These are phyloP conservation scores for Tromatobia lineatoria DNA, from an alignment of 2,888 invertebrate genomes.

Conservation along the genomic window DNA sequence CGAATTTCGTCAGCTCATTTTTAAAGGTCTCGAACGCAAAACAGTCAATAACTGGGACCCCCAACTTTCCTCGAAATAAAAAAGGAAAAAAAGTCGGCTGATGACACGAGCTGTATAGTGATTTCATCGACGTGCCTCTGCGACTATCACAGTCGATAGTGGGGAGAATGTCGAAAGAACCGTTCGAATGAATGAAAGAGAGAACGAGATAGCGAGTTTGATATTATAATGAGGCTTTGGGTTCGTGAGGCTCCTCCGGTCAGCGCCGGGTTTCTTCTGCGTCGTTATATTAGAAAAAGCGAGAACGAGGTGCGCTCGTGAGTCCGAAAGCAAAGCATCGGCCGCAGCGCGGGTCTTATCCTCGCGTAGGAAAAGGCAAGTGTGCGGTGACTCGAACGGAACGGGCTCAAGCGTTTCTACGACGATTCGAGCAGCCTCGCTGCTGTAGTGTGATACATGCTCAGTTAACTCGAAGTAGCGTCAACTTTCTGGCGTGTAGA, in stretches of 20 bases:
- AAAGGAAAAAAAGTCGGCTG: constrained; percentile 1
- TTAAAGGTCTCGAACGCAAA: background rate
- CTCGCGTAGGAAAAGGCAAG: constrained; percentile 24
- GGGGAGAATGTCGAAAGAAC: constrained; percentile 1
- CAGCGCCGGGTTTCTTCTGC: constrained; percentile 3
- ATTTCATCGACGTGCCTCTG: background rate
- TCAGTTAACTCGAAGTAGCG: constrained; percentile 29
- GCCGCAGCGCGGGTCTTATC: background rate
- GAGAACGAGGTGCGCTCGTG: constrained; percentile 26
- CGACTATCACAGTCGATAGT: background rate
- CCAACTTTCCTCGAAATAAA: constrained; percentile 7
- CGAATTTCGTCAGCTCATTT: constrained; percentile 28
- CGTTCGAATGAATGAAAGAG: constrained; percentile 29
- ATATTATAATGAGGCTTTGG: constrained; percentile 17
- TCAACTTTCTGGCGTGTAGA: background rate
- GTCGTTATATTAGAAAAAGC: background rate
- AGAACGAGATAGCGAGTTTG: background rate
- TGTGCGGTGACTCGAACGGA: constrained; percentile 19
- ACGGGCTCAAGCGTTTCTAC: constrained; percentile 39
- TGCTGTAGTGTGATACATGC: constrained; percentile 43
- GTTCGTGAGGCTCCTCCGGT: background rate
- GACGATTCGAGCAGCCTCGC: constrained; percentile 29
- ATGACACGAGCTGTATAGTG: constrained; percentile 4
- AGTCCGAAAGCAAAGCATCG: constrained; percentile 20
- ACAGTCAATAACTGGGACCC: background rate